Base-by-base conservation (phyloP, 2,888 invertebrate species). In the Brachycybe producta region DNA sequence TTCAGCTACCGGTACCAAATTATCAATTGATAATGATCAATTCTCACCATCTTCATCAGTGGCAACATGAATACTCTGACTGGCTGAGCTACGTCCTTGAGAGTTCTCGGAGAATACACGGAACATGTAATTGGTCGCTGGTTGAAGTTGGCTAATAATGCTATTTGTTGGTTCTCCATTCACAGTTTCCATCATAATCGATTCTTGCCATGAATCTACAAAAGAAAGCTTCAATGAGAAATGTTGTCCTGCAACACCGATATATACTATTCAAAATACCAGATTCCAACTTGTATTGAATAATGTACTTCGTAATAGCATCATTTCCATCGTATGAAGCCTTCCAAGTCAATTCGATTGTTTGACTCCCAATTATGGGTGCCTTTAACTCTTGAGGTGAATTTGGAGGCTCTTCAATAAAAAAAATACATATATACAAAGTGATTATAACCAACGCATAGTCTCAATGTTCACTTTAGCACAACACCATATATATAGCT, bases 281-380 rank as follows among this genome's bases (percentile, higher is more conserved):
- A 40, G 19, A 30, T 36, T 46, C 32, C 38, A 62, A 62, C 52
- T 62, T 65, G 27, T 36, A 46, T 3, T 42, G 23, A 64, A 90
- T 87, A 53, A 84, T 79, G 69, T 86, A 90, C 67, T 84, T 79
- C 62, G 80, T 86, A 60, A 90, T 82, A 1, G 84, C 85, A 2
- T 87, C 86, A 67, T 90, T 88, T 60, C 90, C 90, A 62, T 87
- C 84, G 66, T 88, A 90, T 43, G 90, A 88, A 55, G 87, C 83
- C 17, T 84, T 84, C 90, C 90, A 90, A 26, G 26, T 13, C n/a
- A 43, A 28, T 13, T 11, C 30, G 1, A 43, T 28, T 13, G 15
- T 30, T 15, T 43, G 24, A 43, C 43, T 13, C 3, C 43, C 43
- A 21, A 26, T 21, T 13, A 15, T 15, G 28, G 28, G 21, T 13